phyloP scores from a whole-genome alignment of 1,140 invertebrate genomes.

The Spodoptera litura region DNA sequence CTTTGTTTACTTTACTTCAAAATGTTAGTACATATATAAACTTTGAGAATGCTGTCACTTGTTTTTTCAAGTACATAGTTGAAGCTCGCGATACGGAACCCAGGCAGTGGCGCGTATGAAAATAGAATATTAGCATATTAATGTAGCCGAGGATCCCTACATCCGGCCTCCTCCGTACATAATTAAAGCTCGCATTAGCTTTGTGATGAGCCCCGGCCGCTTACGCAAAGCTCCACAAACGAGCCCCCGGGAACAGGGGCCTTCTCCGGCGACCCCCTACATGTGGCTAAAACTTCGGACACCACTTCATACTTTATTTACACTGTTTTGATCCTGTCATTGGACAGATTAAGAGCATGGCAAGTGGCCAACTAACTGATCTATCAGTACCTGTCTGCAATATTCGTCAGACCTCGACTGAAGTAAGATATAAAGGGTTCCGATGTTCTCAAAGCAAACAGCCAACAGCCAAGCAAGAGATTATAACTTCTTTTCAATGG shows the following conservation, averaged over 20 bases:
- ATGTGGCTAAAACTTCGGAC: constrained; percentile 23
- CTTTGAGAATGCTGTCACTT: too few species aligned
- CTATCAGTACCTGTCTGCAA: too few species aligned
- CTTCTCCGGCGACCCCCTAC: background rate
- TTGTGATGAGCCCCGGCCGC: constrained; percentile 27
- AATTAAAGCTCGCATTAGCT: constrained; percentile 39
- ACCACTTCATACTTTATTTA: constrained; percentile 25
- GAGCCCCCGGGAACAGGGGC: constrained; percentile 14
- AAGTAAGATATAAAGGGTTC: too few species aligned
- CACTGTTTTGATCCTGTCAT: constrained; percentile 12
- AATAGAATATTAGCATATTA: constrained; percentile 42
- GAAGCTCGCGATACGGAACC: constrained; percentile 9
- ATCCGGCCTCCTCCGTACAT: constrained; percentile 35
- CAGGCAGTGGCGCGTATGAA: constrained; percentile 19
- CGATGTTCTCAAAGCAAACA: too few species aligned
- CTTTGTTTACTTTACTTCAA: too few species aligned
- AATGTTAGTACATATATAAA: too few species aligned
- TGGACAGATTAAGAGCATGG: too few species aligned
- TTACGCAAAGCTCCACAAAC: constrained; percentile 36
- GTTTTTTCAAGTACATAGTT: too few species aligned
- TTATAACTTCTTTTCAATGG: too few species aligned
- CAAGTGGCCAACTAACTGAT: background rate
- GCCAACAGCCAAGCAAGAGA: too few species aligned
- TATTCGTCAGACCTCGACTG: too few species aligned
- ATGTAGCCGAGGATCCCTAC: constrained; percentile 6